Evolutionary conservation across 53 echinoderm and acorn worm species (phyloP), one percentile per base, ranked within the genome.

Genomic region (Zoroaster sp.): DNA sequence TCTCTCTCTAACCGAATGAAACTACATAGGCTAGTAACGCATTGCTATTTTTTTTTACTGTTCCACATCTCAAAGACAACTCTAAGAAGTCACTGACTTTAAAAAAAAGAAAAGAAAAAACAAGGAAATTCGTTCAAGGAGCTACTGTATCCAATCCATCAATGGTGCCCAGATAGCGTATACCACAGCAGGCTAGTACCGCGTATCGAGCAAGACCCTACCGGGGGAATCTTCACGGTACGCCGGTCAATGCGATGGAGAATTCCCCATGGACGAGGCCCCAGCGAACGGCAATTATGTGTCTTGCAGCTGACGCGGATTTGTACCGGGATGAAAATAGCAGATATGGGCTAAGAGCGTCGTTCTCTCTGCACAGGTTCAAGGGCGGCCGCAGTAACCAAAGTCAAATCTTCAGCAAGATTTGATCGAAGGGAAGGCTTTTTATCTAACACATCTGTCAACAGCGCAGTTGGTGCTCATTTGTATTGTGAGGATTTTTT

Each of bases 401-500:
- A 71, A 85, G 23, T 85, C 85, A 17, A n/a, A 68, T 44, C 31
- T 14, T 4, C 9, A 37, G 30, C 65, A 81, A 85, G 46, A 67
- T 42, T 33, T 23, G 36, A 13, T 21, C 15, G 49, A 85, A 34
- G 35, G 15, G 1, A 23, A 59, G 30, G 30, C 75, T 21, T 23
- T 30, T 83, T 46, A 85, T 85, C 72, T 85, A 69, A 85, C 85
- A 49, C 85, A 72, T 85, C 85, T 85, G 85, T 85, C 85, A 85
- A 35, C 85, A 12, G 35, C 15, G 67, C 85, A 85, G 85, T 85
- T 85, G 85, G 34, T 71, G 85, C 71, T 70, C 71, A 52, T 78
- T 78, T 85, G 70, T 72, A 69, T 69, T 37, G 43, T 67, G 47
- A 43, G 76, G 30, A 34, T 51, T 51, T 47, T 52, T 47, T 51